Percentiles rank a stretch among this genome's conserved stretches.
Conservation (phyloP, 2,888 invertebrate genomes). For the Drymonia ruficornis region DNA sequence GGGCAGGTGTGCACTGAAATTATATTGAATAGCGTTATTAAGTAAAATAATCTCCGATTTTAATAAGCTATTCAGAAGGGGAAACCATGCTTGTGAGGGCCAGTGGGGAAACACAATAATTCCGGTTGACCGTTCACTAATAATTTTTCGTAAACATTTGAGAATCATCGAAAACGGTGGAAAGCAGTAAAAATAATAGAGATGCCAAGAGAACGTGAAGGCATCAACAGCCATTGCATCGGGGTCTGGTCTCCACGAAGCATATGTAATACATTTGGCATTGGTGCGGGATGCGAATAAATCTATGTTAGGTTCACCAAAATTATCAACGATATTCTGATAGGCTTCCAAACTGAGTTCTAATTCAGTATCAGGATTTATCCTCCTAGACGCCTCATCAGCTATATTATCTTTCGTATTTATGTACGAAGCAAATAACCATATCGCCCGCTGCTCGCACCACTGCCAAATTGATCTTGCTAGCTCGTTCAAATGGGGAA, state of each 20-base stretch:
- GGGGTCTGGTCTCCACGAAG: conserved; percentile 10
- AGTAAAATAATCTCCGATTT: neutral
- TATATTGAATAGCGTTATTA: neutral
- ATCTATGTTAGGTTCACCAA: conserved; percentile 7
- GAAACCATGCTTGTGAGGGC: conserved; percentile 13
- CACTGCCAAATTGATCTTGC: conserved; percentile 24
- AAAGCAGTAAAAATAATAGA: conserved; percentile 10
- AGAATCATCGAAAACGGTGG: conserved; percentile 10
- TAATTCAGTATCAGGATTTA: conserved; percentile 6
- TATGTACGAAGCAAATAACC: conserved; percentile 44
- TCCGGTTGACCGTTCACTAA: conserved; percentile 10
- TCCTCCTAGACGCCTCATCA: conserved; percentile 21
- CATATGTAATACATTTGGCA: conserved; percentile 5
- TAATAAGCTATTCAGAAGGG: neutral
- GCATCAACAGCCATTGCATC: conserved; percentile 8
- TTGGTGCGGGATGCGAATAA: conserved; percentile 6
- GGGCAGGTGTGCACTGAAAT: conserved; percentile 18
- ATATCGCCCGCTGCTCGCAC: conserved; percentile 25
- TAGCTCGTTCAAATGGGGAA: conserved; percentile 17
- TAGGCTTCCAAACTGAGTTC: conserved; percentile 5
- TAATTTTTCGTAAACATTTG: conserved; percentile 10
- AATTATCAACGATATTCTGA: neutral
- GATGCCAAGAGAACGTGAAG: conserved; percentile 9
- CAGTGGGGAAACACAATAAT: conserved; percentile 15
- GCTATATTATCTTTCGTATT: conserved; percentile 36